Evolutionary conservation across 1,140 invertebrate genomes (phyloP), one percentile per base, ranked within the genome.

Genomic region (Pogonomyrmex barbatus): DNA sequence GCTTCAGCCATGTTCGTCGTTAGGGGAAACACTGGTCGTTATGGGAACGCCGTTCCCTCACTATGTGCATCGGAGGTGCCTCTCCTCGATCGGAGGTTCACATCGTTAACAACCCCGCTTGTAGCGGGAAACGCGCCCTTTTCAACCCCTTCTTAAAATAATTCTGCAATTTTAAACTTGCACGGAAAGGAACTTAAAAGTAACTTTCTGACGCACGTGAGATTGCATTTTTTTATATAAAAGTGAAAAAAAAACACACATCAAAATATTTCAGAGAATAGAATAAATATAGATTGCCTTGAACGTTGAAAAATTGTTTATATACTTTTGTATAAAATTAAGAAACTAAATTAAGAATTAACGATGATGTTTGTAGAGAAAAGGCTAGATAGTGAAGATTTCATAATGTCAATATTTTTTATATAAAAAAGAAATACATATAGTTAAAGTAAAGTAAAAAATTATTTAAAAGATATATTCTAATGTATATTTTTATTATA

Each of bases 1-100:
- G 71, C 83, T 89, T 92, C 90, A 76, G 92, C 93, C 93, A 94
- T 94, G 91, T 93, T 90, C 86, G 92, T 93, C 91, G 91, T 92
- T 89, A 91, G 39, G 89, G 79, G 87, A 89, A 88, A 90, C 90
- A 90, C 63, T 83, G 62, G 92, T 93, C 85, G 85, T 77, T 86
- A 93, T 93, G 85, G 90, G 56, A 88, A 89, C 89, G 63, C n/a
- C 36, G 2, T 71, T 68, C 42, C 42, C 65, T 68, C 39, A 60
- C 78, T 68, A 50, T 68, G 50, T 50, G 50, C 70, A 36, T 45
- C 33, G 24, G 30, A 56, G 60, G 24, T 24, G n/a, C n/a, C n/a
- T n/a, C n/a, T n/a, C n/a, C n/a, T n/a, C n/a, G n/a, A 36, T 45
- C 33, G 24, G 30, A 56, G 60, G 24, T 24, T 24, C 24, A 24